Evolutionary conservation across 2,113 vertebrate species (phyloP).

Genomic region (Colinus virginianus): DNA sequence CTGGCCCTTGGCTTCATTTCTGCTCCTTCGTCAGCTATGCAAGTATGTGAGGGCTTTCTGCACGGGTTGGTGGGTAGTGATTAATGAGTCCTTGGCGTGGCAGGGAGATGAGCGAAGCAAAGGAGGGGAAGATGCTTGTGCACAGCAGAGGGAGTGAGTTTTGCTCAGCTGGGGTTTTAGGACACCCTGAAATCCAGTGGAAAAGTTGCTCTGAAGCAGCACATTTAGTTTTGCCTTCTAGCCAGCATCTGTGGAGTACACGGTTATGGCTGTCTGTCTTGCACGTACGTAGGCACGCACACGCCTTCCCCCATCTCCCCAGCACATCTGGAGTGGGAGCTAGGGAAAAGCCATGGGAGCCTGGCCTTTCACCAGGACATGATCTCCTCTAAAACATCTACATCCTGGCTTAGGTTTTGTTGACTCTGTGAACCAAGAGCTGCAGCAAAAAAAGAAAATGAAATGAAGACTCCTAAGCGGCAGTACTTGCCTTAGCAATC

Average conservation of each 20-base stretch:
- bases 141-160: background rate
- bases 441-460: background rate
- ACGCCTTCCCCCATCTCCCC: background rate
- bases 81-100: background rate
- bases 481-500: background rate
- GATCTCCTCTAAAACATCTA: background rate
- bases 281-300: accelerated
- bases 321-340: background rate
- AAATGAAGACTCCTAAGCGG: background rate
- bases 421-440: background rate
- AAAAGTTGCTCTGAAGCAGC: background rate
- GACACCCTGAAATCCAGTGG: accelerated
- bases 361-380: background rate
- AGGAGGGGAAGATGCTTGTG: background rate
- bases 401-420: background rate
- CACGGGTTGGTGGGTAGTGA: background rate
- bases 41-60: background rate
- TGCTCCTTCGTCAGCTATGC: background rate
- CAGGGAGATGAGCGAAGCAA: background rate
- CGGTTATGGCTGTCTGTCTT: background rate
- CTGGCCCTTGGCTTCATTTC: background rate
- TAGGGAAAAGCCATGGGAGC: background rate
- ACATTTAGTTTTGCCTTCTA: background rate
- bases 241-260: accelerated
- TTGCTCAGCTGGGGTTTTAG: background rate